Evolutionary conservation across 2,113 vertebrate species (phyloP).

Genomic region (Cariama cristata): DNA sequence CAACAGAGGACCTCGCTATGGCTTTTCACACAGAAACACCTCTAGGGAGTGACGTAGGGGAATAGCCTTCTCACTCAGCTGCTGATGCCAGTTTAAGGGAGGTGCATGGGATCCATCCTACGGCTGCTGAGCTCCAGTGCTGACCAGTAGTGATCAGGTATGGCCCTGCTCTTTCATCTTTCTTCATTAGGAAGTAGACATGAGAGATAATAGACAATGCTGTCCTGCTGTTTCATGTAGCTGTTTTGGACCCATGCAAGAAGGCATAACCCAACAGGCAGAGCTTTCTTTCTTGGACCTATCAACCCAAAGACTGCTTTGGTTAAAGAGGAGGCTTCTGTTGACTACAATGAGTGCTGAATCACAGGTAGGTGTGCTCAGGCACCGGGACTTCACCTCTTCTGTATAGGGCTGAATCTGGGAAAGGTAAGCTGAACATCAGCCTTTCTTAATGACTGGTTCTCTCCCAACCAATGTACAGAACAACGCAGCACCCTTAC

Average conservation of each 20-base stretch:
- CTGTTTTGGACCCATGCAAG: not conserved
- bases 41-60: fast-evolving
- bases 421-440: not conserved
- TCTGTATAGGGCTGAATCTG: not conserved
- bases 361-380: not conserved
- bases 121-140: fast-evolving
- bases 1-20: not conserved
- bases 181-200: not conserved
- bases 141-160: not conserved
- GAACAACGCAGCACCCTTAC: not conserved
- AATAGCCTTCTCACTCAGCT: not conserved
- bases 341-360: not conserved
- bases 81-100: not conserved
- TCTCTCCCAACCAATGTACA: fast-evolving
- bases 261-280: not conserved
- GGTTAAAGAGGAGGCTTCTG: not conserved
- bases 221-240: not conserved
- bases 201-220: not conserved
- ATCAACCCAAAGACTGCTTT: fast-evolving
- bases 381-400: not conserved
- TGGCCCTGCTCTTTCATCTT: not conserved
- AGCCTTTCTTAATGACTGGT: not conserved
- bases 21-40: not conserved
- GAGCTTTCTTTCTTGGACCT: not conserved
- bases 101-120: not conserved